A percentile compares a stretch with the other conserved stretches of the same genome.
These are phyloP conservation scores for Myiozetetes cayanensis DNA, from an alignment of 2,113 vertebrate species.

Conservation along the genomic window DNA sequence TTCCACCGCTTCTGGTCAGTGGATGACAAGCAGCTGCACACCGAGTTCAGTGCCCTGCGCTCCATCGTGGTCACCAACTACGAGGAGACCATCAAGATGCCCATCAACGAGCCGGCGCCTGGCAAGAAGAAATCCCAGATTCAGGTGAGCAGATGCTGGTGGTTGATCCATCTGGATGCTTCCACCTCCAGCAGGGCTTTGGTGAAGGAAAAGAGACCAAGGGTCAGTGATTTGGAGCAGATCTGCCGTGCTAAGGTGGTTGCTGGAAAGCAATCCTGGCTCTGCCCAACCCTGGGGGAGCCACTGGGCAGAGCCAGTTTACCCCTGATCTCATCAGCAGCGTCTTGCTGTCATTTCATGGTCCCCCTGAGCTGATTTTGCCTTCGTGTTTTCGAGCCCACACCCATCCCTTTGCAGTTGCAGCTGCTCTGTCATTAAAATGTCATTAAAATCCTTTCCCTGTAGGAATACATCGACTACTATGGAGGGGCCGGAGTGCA, in stretches of 20 bases:
- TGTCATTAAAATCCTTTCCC: neutral
- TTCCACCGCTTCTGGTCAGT: slow-evolving; percentile 98
- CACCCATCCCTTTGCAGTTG: neutral
- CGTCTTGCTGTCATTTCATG: neutral
- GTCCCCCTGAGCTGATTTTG: neutral
- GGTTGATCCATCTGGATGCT: neutral
- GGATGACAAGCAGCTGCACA: slow-evolving; percentile 94
- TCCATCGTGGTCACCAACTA: slow-evolving; percentile 94
- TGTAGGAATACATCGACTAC: slow-evolving; percentile 92
- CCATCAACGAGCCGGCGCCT: slow-evolving; percentile 89
- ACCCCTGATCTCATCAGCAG: neutral
- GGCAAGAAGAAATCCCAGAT: slow-evolving; percentile 95
- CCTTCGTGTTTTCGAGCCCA: neutral
- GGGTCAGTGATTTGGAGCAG: neutral
- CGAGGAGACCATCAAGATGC: slow-evolving; percentile 96
- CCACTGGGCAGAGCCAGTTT: fast-evolving
- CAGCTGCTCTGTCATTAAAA: neutral
- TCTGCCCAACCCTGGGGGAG: neutral
- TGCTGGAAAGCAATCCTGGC: neutral
- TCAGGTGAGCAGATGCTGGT: slow-evolving; percentile 65
- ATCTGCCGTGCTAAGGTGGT: neutral
- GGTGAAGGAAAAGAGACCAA: neutral
- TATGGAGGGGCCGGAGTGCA: slow-evolving; percentile 92
- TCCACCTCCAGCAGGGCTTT: fast-evolving
- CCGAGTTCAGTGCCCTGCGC: slow-evolving; percentile 89